phyloP scores from a whole-genome alignment of 2,113 vertebrate species.

The Phocoena phocoena region DNA sequence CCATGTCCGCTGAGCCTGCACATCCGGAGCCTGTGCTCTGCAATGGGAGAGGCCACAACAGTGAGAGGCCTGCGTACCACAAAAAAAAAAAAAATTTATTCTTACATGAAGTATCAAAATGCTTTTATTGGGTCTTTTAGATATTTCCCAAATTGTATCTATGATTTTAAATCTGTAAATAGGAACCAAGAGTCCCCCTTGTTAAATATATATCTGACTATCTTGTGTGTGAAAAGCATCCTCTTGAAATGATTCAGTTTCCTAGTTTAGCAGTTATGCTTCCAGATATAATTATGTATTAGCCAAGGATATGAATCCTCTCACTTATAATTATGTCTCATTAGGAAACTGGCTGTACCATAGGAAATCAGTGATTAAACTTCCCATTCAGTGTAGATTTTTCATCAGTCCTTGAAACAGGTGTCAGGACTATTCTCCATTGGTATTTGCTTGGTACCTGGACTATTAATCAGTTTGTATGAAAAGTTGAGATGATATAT shows the following conservation, averaged over 20 bases:
- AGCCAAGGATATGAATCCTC: conserved; percentile 72
- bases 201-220: conserved; percentile 35
- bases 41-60: too few relatives aligned
- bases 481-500: conserved; percentile 69
- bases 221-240: conserved; percentile 52
- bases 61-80: too few relatives aligned
- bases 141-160: conserved; percentile 13
- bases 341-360: conserved; percentile 74
- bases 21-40: too few relatives aligned
- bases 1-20: too few relatives aligned
- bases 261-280: conserved; percentile 63
- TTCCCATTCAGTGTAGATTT: conserved; percentile 76
- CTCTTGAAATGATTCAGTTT: conserved; percentile 61
- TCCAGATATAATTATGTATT: conserved; percentile 69
- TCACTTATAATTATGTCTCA: conserved; percentile 80
- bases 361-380: conserved; percentile 83
- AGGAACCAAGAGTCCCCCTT: background rate
- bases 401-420: conserved; percentile 78
- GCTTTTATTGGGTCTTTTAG: background rate
- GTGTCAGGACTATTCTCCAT: conserved; percentile 77
- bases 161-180: background rate
- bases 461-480: conserved; percentile 74
- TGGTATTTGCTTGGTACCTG: conserved; percentile 71
- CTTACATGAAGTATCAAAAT: background rate
- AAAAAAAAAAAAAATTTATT: background rate